Base-by-base conservation (phyloP, 92 coral and sea anemone species). In the Parazoanthus atlanticus region DNA sequence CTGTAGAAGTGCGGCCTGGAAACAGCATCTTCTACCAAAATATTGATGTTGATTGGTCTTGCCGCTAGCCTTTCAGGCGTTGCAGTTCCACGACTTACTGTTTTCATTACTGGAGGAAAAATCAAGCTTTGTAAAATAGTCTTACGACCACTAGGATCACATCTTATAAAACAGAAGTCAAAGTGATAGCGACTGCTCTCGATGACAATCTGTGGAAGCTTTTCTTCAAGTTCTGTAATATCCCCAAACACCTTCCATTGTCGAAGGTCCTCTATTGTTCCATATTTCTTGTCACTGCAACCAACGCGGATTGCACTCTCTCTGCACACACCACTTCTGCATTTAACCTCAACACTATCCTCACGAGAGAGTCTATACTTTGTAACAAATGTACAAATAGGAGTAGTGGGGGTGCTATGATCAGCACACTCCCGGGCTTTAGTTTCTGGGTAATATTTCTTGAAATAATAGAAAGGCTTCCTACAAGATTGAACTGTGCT, bases 1-100 rank as follows among this genome's bases (percentile, higher is more conserved):
- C 99, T 79, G 81, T 96, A 96, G 77, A 96, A 96, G 40, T 96
- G 99, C 6, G 93, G 78, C 26, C 99, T 89, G 83, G 99, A 96
- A 36, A 96, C 91, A 1, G 99, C 94, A 72, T 96, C 99, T 88
- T 96, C 98, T 4, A 96, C 86, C 13, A 96, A 82, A 40, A 96
- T 95, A 76, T 96, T 96, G 8, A 96, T 89, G 78, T 91, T 95
- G 12, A 96, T 93, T 47, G 74, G 71, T 40, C 69, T 86, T 86
- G 71, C 4, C 41, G 36, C 32, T 6, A 64, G 89, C 8, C 26
- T 80, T 5, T 66, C 30, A 1, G 16, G 28, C 47, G 28, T 82
- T 17, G 75, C 52, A 69, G 28, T 43, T 70, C n/a, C 38, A 12
- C 40, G 67, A 43, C n/a, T 70, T 41, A 4, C 28, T 5, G 61